A percentile compares a stretch with the other conserved stretches of the same genome.
phyloP scores from a whole-genome alignment of 2,888 invertebrate species.

The Microplitis deprimator region DNA sequence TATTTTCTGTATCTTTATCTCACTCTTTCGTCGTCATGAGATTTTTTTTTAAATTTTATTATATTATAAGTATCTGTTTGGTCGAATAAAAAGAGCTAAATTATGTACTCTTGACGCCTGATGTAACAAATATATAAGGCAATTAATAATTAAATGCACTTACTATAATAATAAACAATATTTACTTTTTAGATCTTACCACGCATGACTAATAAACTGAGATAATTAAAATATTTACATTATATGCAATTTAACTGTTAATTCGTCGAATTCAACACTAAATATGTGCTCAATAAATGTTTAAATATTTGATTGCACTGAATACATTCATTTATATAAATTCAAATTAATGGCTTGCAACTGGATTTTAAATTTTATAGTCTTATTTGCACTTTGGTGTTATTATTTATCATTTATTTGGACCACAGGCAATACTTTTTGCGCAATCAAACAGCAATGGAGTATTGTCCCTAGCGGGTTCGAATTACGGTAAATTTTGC shows the following conservation, averaged over 20 bases:
- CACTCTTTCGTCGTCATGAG: conserved; percentile 4
- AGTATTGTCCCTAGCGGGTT: too few relatives aligned
- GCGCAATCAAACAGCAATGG: too few relatives aligned
- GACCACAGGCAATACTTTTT: too few relatives aligned
- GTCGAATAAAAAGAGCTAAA: not conserved
- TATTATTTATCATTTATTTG: not conserved
- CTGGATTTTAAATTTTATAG: not conserved
- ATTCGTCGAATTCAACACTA: not conserved
- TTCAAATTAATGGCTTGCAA: not conserved
- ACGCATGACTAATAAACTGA: not conserved
- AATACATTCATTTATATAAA: not conserved
- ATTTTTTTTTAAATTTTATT: conserved; percentile 40
- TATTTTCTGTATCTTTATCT: conserved; percentile 43
- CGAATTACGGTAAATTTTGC: too few relatives aligned
- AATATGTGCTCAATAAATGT: not conserved
- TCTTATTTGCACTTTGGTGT: not conserved
- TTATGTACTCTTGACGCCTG: not conserved
- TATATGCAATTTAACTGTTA: not conserved
- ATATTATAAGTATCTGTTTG: conserved; percentile 41
- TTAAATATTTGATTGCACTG: not conserved
- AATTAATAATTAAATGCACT: not conserved
- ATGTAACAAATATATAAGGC: not conserved
- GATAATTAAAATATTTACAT: not conserved
- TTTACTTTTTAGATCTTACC: not conserved
- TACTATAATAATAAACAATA: not conserved